Percentiles rank a stretch among this genome's conserved stretches.
These are phyloP conservation scores for Aptenodytes forsteri DNA, from an alignment of 2,113 vertebrate species.

Conservation along the genomic window DNA sequence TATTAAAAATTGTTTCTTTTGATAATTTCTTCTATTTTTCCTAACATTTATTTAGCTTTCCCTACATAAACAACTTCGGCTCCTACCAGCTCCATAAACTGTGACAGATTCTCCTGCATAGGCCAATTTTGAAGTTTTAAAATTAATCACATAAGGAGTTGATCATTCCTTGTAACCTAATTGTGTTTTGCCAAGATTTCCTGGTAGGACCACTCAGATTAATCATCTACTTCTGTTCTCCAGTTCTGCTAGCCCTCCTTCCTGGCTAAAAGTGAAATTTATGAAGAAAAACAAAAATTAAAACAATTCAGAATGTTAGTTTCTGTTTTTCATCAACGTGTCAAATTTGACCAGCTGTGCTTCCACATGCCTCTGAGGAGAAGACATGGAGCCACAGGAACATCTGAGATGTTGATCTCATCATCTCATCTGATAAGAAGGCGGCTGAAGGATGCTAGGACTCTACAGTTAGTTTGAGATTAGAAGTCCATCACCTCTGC, in stretches of 20 bases:
- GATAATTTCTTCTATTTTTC: neutral
- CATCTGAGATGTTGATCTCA: neutral
- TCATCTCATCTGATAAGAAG: neutral
- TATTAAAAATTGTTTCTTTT: neutral
- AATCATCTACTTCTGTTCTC: constrained; percentile 6
- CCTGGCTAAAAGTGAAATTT: neutral
- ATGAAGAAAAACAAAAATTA: neutral
- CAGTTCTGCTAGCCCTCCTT: neutral
- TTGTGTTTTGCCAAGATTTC: neutral
- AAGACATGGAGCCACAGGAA: neutral
- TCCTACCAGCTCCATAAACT: neutral
- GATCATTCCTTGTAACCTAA: neutral
- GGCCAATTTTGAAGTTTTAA: neutral
- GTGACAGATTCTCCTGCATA: neutral
- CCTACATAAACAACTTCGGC: neutral
- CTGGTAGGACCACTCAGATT: neutral
- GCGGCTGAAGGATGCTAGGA: neutral
- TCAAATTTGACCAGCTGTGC: neutral
- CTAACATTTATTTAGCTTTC: neutral
- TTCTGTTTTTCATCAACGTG: neutral
- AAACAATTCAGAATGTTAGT: neutral
- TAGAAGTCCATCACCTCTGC: neutral
- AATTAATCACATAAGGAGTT: neutral
- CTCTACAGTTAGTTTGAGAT: neutral
- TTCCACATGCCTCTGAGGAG: neutral